Evolutionary conservation across 1,140 invertebrate genomes (phyloP).

Genomic region (Drosophila fuyamai): DNA sequence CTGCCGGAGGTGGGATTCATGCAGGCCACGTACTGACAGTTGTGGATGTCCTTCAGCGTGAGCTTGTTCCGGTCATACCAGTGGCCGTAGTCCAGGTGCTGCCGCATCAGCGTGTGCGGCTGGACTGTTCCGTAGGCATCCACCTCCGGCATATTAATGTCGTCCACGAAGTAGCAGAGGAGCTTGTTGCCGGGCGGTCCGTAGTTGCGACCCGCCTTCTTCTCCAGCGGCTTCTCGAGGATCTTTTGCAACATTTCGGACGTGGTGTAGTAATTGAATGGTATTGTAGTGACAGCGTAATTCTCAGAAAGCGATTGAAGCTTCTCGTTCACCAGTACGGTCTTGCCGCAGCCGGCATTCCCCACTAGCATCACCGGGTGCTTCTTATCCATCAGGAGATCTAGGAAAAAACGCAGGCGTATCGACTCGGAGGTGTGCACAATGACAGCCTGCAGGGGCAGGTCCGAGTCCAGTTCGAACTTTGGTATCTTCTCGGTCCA

Average conservation of each 20-base stretch:
- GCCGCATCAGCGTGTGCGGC: slow-evolving; percentile 97
- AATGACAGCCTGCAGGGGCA: slow-evolving; percentile 95
- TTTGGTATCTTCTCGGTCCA: slow-evolving; percentile 95
- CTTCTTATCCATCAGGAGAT: slow-evolving; percentile 93
- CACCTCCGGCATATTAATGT: slow-evolving; percentile 99
- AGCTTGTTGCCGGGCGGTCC: slow-evolving; percentile 97
- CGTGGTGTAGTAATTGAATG: slow-evolving; percentile 98
- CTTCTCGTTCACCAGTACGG: slow-evolving; percentile 94
- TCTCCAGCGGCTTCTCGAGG: slow-evolving; percentile 97
- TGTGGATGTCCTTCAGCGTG: slow-evolving; percentile 97
- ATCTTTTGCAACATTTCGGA: slow-evolving; percentile 98
- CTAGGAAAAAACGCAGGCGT: slow-evolving; percentile 94
- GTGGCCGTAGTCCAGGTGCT: slow-evolving; percentile 97
- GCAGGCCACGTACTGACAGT: slow-evolving; percentile 97
- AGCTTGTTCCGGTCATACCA: slow-evolving; percentile 97
- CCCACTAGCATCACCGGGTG: slow-evolving; percentile 98
- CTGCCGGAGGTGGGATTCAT: slow-evolving; percentile 99
- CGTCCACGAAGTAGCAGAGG: slow-evolving; percentile 98
- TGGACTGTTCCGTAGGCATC: slow-evolving; percentile 97
- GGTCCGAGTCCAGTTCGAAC: slow-evolving; percentile 96
- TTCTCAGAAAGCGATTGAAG: slow-evolving; percentile 92
- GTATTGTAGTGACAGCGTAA: slow-evolving; percentile 95
- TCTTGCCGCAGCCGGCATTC: slow-evolving; percentile 95
- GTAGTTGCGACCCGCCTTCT: slow-evolving; percentile 98
- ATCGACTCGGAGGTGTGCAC: slow-evolving; percentile 98